These are phyloP conservation scores for Trididemnum clinides DNA, from an alignment of 23 tunicate genomes.

Conservation along the genomic window DNA sequence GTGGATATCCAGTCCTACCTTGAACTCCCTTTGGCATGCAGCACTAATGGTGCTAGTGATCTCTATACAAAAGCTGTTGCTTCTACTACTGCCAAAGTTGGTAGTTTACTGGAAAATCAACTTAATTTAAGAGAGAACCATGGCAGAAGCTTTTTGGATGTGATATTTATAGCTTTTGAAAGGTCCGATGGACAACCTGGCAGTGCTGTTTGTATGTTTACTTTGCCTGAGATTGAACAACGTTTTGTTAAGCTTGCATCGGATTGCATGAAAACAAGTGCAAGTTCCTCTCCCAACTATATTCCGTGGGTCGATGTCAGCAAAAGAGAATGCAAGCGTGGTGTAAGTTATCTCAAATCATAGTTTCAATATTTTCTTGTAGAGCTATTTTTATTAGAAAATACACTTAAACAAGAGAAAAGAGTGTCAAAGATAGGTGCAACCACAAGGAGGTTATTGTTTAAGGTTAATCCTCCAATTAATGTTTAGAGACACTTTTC, in stretches of 20 bases:
- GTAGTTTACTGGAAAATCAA: neutral
- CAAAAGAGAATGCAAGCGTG: neutral
- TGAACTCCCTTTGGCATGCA: slow-evolving; percentile 64
- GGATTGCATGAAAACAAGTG: slow-evolving; percentile 30
- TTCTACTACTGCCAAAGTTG: slow-evolving; percentile 55
- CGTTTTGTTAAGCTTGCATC: slow-evolving; percentile 27
- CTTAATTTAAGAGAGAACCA: neutral
- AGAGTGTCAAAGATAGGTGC: too few species aligned
- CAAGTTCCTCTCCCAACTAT: neutral
- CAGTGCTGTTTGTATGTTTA: slow-evolving; percentile 70
- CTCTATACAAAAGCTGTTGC: slow-evolving; percentile 52
- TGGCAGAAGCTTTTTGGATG: slow-evolving; percentile 7
- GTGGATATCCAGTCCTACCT: slow-evolving; percentile 40
- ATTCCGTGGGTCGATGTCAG: slow-evolving; percentile 37
- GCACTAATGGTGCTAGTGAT: neutral
- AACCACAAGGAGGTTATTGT: too few species aligned
- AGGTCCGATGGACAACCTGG: slow-evolving; percentile 16
- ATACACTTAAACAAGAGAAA: too few species aligned
- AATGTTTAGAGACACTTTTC: too few species aligned
- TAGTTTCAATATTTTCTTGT: neutral
- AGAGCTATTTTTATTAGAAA: too few species aligned
- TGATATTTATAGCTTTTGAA: slow-evolving; percentile 66
- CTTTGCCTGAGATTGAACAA: slow-evolving; percentile 59
- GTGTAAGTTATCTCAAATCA: neutral
- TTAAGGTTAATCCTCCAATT: too few species aligned